Evolutionary conservation across 2,797 vertebrate genomes (phyloP).

Genomic region (Chanos chanos): DNA sequence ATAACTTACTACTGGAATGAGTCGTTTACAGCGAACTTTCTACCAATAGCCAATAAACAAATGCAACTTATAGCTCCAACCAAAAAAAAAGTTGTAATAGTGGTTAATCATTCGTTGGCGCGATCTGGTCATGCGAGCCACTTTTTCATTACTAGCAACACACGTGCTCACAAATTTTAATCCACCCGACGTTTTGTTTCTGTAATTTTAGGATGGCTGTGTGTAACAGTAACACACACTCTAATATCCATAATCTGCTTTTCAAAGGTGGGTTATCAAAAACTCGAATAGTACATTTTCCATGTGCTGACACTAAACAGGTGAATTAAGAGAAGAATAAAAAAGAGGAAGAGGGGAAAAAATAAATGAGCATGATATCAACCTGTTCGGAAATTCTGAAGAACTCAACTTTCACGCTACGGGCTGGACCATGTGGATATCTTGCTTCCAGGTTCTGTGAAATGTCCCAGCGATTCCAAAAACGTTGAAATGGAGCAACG

Average conservation of each 20-base stretch:
- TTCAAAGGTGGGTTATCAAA: not conserved
- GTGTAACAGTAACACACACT: not conserved
- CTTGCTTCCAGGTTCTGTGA: slow-evolving; percentile 69
- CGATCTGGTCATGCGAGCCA: not conserved
- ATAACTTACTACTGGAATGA: too few relatives aligned
- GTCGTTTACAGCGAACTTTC: too few relatives aligned
- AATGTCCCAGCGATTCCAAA: slow-evolving; percentile 71
- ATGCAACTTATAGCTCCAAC: too few relatives aligned
- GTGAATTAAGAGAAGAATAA: not conserved
- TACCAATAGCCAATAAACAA: too few relatives aligned
- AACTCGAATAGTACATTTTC: not conserved
- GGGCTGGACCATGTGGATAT: slow-evolving; percentile 80
- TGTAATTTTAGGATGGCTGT: slow-evolving; percentile 4
- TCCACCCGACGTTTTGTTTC: not conserved
- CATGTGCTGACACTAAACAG: not conserved
- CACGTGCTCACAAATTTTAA: not conserved
- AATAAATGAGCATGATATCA: slow-evolving; percentile 55
- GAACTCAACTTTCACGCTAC: slow-evolving; percentile 82
- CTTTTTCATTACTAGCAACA: not conserved
- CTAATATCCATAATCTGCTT: not conserved
- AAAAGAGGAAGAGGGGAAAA: not conserved
- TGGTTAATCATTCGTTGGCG: not conserved
- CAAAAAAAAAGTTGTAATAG: too few relatives aligned
- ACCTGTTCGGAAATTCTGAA: slow-evolving; percentile 79
- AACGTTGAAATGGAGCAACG: slow-evolving; percentile 53